Base-by-base conservation (phyloP, 2,797 vertebrate genomes). In the Enteromius trimaculatus region DNA sequence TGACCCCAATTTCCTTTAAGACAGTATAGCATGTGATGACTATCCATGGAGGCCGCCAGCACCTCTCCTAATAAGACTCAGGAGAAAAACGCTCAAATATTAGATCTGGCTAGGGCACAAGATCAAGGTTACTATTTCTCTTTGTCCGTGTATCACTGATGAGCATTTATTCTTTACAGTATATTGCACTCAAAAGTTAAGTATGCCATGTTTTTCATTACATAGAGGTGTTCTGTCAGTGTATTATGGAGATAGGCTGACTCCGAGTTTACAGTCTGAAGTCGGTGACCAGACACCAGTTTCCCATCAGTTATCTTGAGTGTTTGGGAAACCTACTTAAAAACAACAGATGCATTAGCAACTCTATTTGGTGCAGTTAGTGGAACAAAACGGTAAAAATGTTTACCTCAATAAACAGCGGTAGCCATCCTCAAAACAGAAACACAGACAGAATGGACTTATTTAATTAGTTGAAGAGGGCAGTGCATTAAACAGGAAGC, bases 1-100 rank as follows among this genome's bases (percentile, higher is more conserved):
- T 74, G 74, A 86, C 58, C 78, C 79, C 49, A 23, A 65, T 80
- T 68, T 74, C n/a, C 66, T 3, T 23, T 34, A 34, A 81, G 78
- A 65, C 55, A 58, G 31, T 62, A 66, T 77, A 34, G 76, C 71
- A 58, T 37, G 64, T 14, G 58, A 77, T 51, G 72, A 65, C 53
- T 39, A 51, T 53, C 65, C 62, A 51, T 51, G 17, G 76, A 71
- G 75, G 26, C 60, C 39, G 21, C 34, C n/a, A 55, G 31, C 11
- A 26, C 60, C 60, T 14, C 77, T 44, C 53, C 37, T 75, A 81
- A 84, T 42, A 65, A 80, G 64, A 34, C 71, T 64, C 69, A 9
- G 14, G 79, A 51, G 62, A 60, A 39, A 3, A 64, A 2, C 0
- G 21, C 51, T 64, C 76, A 79, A 39, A 81, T 76, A 66, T 70